Evolutionary conservation across 2,888 invertebrate species (phyloP).

Genomic region (Hirudinaria manillensis): DNA sequence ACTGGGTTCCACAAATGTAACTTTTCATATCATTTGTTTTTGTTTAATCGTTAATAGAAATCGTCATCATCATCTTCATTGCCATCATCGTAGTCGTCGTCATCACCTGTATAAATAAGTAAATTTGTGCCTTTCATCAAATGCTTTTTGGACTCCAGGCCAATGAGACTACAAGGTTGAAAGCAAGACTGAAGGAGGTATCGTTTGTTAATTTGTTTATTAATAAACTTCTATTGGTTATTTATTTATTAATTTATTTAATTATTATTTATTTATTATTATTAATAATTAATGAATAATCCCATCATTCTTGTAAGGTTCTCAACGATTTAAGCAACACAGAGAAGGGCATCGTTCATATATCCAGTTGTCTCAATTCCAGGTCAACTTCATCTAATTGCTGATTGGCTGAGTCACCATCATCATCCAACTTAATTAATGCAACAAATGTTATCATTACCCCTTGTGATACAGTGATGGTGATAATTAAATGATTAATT

Average conservation of each 20-base stretch:
- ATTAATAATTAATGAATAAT: too few relatives aligned
- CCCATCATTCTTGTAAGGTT: background rate
- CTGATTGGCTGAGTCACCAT: too few relatives aligned
- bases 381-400: background rate
- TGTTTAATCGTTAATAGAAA: background rate
- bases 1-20: background rate
- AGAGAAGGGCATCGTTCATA: background rate
- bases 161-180: background rate
- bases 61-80: too few relatives aligned
- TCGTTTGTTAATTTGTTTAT: too few relatives aligned
- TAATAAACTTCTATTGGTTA: background rate
- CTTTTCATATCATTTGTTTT: background rate
- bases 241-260: background rate
- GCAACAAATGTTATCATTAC: too few relatives aligned
- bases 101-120: too few relatives aligned
- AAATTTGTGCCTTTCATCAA: too few relatives aligned
- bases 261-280: background rate
- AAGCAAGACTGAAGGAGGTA: slow-evolving; percentile 1
- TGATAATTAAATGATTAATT: too few relatives aligned
- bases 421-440: too few relatives aligned
- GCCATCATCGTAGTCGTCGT: too few relatives aligned
- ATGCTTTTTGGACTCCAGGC: background rate
- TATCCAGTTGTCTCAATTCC: slow-evolving; percentile 2
- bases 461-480: too few relatives aligned
- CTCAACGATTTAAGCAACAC: background rate